Conservation (phyloP, 2,888 invertebrate genomes). For the Dolichomitus sp. region DNA sequence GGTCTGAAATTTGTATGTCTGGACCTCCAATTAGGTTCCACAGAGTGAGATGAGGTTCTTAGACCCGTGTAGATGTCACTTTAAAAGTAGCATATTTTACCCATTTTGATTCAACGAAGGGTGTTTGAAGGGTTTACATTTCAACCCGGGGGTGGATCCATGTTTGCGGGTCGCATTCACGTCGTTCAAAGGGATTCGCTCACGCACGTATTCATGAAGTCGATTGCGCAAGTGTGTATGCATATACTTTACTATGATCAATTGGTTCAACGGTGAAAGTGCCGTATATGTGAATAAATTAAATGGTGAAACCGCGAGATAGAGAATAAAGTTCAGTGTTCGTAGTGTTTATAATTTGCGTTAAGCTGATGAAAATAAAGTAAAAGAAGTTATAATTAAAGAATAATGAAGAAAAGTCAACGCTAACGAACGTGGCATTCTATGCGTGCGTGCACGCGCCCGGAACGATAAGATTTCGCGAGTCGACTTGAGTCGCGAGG, state of each 20-base stretch:
- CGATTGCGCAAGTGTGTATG: not conserved
- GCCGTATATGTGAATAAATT: not conserved
- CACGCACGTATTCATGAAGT: constrained; percentile 8
- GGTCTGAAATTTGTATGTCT: too few relatives aligned
- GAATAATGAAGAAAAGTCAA: constrained; percentile 37
- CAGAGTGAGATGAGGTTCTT: too few relatives aligned
- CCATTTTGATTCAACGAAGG: too few relatives aligned
- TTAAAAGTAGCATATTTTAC: too few relatives aligned
- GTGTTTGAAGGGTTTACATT: too few relatives aligned
- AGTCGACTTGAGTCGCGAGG: constrained; percentile 1
- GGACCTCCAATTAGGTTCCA: too few relatives aligned
- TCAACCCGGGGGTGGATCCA: not conserved
- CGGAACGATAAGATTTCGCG: constrained; percentile 27
- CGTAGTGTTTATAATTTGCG: not conserved
- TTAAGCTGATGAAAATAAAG: not conserved
- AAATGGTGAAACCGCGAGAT: not conserved
- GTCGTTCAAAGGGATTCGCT: constrained; percentile 12
- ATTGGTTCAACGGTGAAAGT: not conserved
- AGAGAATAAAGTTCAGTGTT: constrained; percentile 3
- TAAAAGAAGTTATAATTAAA: constrained; percentile 33
- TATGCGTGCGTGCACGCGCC: constrained; percentile 33
- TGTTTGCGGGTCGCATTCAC: not conserved
- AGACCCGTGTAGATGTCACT: too few relatives aligned
- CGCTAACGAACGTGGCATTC: constrained; percentile 19
- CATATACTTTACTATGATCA: not conserved